Conservation (phyloP, 2,113 vertebrate species). For the Physeter macrocephalus region DNA sequence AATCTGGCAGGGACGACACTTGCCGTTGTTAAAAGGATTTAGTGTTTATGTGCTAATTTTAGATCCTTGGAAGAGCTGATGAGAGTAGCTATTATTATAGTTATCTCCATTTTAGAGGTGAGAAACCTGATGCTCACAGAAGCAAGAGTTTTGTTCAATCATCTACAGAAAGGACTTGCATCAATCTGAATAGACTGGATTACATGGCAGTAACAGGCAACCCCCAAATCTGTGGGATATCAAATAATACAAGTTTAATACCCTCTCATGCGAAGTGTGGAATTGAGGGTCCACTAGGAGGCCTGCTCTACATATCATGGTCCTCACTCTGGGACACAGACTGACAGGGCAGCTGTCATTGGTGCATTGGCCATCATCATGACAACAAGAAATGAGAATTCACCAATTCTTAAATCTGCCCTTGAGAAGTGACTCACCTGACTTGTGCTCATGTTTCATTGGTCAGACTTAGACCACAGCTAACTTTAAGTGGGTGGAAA, state of each 20-base stretch:
- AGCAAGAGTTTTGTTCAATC: background rate
- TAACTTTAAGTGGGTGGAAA: constrained; percentile 35
- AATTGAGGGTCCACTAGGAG: background rate
- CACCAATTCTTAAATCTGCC: background rate
- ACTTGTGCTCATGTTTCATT: constrained; percentile 29
- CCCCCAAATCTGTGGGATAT: background rate
- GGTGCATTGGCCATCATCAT: background rate
- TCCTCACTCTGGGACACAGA: background rate
- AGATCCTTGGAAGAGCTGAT: background rate
- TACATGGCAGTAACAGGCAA: background rate
- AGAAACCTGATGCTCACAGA: constrained; percentile 19
- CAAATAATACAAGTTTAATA: background rate
- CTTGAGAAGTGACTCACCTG: background rate
- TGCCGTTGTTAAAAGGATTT: constrained; percentile 43
- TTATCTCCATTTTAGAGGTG: constrained; percentile 31
- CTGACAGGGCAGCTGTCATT: background rate
- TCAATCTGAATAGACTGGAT: background rate
- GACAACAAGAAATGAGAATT: background rate
- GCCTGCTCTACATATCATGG: background rate
- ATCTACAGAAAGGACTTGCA: background rate
- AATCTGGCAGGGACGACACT: constrained; percentile 12
- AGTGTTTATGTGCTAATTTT: constrained; percentile 39
- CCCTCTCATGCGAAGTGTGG: background rate
- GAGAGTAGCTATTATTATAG: constrained; percentile 34
- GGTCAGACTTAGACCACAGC: background rate